These are phyloP conservation scores for Ptychoptera albimana DNA, from an alignment of 2,888 invertebrate species.

Conservation along the genomic window DNA sequence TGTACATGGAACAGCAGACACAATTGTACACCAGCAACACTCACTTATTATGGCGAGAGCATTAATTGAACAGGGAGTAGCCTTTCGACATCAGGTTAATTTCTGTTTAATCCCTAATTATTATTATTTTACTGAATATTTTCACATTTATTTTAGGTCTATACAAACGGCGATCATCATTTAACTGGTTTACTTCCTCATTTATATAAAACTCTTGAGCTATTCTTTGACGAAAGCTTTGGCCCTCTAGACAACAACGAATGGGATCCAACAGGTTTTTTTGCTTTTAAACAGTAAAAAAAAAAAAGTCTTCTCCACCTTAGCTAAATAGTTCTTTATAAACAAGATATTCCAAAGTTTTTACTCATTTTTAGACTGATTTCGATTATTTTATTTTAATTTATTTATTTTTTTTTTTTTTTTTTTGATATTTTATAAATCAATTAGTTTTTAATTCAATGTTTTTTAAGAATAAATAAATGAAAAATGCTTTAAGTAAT, in stretches of 20 bases:
- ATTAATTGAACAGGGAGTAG: conserved; percentile 62
- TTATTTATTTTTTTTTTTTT: not conserved
- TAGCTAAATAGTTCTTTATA: too few species aligned
- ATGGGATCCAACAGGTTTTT: conserved; percentile 45
- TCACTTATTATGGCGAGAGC: conserved; percentile 68
- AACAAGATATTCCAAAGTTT: not conserved
- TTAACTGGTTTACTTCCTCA: conserved; percentile 59
- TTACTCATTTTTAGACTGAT: not conserved
- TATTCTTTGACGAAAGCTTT: conserved; percentile 74
- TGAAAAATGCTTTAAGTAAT: too few species aligned
- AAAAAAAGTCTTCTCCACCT: too few species aligned
- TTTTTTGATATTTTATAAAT: conserved; percentile 1
- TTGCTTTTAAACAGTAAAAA: conserved; percentile 29
- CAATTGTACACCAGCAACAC: conserved; percentile 73
- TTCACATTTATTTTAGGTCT: conserved; percentile 47
- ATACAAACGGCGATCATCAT: conserved; percentile 72
- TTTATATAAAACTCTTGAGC: conserved; percentile 69
- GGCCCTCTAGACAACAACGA: conserved; percentile 52
- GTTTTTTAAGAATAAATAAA: too few species aligned
- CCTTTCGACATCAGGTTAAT: conserved; percentile 68
- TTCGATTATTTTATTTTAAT: not conserved
- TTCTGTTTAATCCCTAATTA: too few species aligned
- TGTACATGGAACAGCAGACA: conserved; percentile 75
- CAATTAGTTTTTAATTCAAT: too few species aligned
- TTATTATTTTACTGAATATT: not conserved